Base-by-base conservation (phyloP, 2,113 vertebrate genomes). In the Scopus umbretta region DNA sequence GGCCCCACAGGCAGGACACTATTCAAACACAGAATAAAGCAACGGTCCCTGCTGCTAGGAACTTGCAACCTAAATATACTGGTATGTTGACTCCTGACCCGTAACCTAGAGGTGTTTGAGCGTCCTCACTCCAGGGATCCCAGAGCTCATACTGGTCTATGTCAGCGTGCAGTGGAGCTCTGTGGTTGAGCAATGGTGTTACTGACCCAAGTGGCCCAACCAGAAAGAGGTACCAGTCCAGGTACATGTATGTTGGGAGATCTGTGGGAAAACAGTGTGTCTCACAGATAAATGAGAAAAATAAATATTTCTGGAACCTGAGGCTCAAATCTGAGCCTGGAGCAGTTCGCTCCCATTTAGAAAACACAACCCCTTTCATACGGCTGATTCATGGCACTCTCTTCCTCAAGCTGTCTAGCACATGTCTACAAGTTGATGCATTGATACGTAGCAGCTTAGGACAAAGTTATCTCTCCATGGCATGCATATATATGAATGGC, bases 181-280 rank as follows among this genome's bases (percentile, higher is more conserved):
- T 65, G 66, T 8, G 29, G 29, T 94, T 95, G 91, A 91, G 94
- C 62, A 94, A 95, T 19, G 45, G 12, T 75, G n/a, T 53, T 88
- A 27, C 71, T 91, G 94, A 88, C 89, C 94, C 76, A 94, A 2
- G 11, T 94, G 97, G 80, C 89, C 89, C 83, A 96, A 91, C 23
- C 19, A 38, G 58, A 42, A 92, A 61, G 80, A 94, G 76, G 45
- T 88, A 56, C 68, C 56, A 89, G 62, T 30, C 58, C n/a, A 63
- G 49, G n/a, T 50, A 78, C 18, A 19, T 30, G 45, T 65, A 87
- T 38, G 58, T 91, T 74, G 59, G 23, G 38, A 95, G 32, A 53
- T 62, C 45, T 90, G 70, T 95, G 73, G 87, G 76, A 90, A 85
- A 92, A 34, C 50, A 58, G n/a, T 62, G 58, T 62, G 73, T 90